Evolutionary conservation across 1,140 invertebrate species (phyloP).

Genomic region (Micrasema longulum): DNA sequence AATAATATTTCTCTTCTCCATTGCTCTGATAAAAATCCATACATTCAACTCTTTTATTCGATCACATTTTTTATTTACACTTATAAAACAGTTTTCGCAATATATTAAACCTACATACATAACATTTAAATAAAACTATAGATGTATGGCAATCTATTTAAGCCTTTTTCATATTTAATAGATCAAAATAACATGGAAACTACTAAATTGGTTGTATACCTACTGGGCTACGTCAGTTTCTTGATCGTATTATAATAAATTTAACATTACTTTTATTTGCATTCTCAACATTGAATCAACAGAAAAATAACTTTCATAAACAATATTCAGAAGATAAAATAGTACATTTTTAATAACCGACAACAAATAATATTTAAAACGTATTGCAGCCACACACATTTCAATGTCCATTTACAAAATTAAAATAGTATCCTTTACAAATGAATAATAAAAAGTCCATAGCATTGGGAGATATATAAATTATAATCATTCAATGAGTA

Average conservation of each 20-base stretch:
- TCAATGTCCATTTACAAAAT: too few species aligned
- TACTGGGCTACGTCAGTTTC: too few species aligned
- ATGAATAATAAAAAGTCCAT: too few species aligned
- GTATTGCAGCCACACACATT: too few species aligned
- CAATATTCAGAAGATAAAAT: too few species aligned
- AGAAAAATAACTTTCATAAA: constrained; percentile 15
- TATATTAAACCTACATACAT: constrained; percentile 43
- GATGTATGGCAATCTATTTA: constrained; percentile 49
- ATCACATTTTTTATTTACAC: constrained; percentile 52
- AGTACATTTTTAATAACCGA: too few species aligned
- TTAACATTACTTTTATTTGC: constrained; percentile 1
- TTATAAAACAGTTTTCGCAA: constrained; percentile 48
- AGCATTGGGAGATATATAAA: too few species aligned
- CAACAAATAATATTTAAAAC: too few species aligned
- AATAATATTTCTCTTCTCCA: constrained; percentile 41
- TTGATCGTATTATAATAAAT: constrained; percentile 28
- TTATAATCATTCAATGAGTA: too few species aligned
- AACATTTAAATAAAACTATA: constrained; percentile 50
- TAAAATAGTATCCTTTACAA: too few species aligned
- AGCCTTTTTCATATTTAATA: constrained; percentile 41
- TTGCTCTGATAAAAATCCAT: constrained; percentile 39
- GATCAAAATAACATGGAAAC: constrained; percentile 16
- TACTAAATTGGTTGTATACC: background rate
- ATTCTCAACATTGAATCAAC: constrained; percentile 4
- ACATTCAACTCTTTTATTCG: constrained; percentile 14